A percentile compares a stretch with the other conserved stretches of the same genome.
phyloP scores from a whole-genome alignment of 2,888 invertebrate genomes.

The Branchipolynoe longqiensis region DNA sequence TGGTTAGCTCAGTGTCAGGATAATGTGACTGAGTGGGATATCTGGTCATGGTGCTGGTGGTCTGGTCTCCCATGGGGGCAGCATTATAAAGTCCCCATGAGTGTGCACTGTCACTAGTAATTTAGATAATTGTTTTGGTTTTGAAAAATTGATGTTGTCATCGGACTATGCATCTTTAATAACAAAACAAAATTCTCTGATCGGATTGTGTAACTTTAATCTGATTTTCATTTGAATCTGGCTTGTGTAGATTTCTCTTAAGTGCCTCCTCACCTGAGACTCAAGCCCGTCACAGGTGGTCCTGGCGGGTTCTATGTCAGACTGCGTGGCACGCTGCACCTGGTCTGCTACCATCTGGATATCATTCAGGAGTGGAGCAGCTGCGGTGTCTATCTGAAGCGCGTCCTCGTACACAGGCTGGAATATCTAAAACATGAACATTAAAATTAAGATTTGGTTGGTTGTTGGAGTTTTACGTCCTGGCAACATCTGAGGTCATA shows the following conservation, averaged over 20 bases:
- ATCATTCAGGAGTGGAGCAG: conserved; percentile 31
- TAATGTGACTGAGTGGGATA: too few relatives aligned
- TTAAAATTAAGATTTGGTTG: too few relatives aligned
- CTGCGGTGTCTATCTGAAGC: not conserved
- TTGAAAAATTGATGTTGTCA: too few relatives aligned
- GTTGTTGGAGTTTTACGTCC: too few relatives aligned
- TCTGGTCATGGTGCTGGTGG: too few relatives aligned
- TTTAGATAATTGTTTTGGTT: too few relatives aligned
- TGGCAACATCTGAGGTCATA: too few relatives aligned
- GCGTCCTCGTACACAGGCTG: conserved; percentile 28
- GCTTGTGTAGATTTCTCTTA: not conserved
- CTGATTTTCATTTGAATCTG: not conserved
- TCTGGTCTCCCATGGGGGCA: too few relatives aligned
- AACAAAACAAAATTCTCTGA: not conserved
- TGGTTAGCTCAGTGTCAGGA: too few relatives aligned
- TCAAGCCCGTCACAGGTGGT: conserved; percentile 37
- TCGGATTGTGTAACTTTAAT: not conserved
- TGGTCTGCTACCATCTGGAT: conserved; percentile 1
- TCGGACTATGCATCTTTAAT: too few relatives aligned
- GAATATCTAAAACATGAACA: conserved; percentile 31
- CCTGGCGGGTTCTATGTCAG: not conserved
- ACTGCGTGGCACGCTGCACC: not conserved
- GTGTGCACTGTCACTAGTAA: too few relatives aligned
- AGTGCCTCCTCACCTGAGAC: conserved; percentile 20
- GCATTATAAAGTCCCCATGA: too few relatives aligned